Conservation (phyloP, 2,797 vertebrate species). For the Crocidura indochinensis region DNA sequence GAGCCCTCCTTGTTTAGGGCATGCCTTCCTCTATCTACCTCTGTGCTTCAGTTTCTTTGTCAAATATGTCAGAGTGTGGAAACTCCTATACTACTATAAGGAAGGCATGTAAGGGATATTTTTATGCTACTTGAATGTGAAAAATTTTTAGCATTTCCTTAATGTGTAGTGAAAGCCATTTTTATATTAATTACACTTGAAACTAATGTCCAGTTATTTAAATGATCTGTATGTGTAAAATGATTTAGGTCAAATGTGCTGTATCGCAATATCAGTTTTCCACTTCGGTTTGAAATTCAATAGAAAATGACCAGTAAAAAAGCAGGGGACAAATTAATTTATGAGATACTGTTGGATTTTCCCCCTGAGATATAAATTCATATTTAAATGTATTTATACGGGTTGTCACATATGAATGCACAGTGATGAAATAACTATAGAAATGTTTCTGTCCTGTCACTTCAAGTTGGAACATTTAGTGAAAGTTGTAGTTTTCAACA, state of each 20-base stretch:
- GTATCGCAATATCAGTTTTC: conserved; percentile 12
- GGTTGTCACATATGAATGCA: conserved; percentile 77
- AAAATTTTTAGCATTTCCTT: neutral
- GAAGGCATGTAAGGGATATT: neutral
- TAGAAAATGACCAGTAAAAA: conserved; percentile 69
- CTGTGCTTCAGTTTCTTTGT: neutral
- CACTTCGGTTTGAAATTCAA: conserved; percentile 69
- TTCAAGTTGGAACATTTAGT: conserved; percentile 60
- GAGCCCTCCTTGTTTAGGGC: neutral
- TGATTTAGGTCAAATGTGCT: conserved; percentile 56
- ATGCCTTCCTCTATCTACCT: too few species aligned
- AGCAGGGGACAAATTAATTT: conserved; percentile 79
- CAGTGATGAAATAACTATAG: conserved; percentile 55
- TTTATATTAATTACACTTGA: conserved; percentile 46
- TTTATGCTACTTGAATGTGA: neutral
- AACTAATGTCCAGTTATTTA: conserved; percentile 50
- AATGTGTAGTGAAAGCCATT: conserved; percentile 29
- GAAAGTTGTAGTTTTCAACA: conserved; percentile 43
- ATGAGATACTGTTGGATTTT: conserved; percentile 62
- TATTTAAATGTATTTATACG: conserved; percentile 77
- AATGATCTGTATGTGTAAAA: conserved; percentile 46
- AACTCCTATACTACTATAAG: neutral
- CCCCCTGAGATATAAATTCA: conserved; percentile 69
- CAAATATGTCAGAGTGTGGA: neutral
- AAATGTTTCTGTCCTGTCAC: conserved; percentile 70